phyloP scores from a whole-genome alignment of 2,888 invertebrate species.

The Macrostomum cliftonense region DNA sequence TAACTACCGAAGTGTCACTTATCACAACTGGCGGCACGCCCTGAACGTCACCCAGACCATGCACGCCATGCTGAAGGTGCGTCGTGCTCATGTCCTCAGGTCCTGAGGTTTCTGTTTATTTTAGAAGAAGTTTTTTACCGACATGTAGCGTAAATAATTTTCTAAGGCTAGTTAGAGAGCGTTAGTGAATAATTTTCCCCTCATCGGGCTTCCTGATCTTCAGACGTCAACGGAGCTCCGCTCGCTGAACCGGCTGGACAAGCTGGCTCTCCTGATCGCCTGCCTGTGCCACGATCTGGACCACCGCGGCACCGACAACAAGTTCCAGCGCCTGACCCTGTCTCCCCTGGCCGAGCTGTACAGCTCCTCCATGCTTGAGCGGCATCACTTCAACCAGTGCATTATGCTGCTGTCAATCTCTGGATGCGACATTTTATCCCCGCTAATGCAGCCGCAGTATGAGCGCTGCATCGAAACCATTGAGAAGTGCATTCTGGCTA shows the following conservation, averaged over 20 bases:
- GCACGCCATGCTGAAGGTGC: constrained; percentile 43
- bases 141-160: too few relatives aligned
- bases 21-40: constrained; percentile 71
- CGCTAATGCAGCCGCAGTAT: constrained; percentile 25
- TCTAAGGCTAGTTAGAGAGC: too few relatives aligned
- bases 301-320: constrained; percentile 85
- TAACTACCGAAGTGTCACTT: constrained; percentile 79
- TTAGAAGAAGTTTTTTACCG: too few relatives aligned
- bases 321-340: constrained; percentile 73
- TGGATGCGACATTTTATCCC: constrained; percentile 56
- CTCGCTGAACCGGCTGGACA: constrained; percentile 49
- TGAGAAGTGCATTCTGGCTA: constrained; percentile 32
- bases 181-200: too few relatives aligned
- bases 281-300: constrained; percentile 85
- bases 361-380: constrained; percentile 33
- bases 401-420: constrained; percentile 42
- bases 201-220: too few relatives aligned
- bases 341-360: constrained; percentile 33
- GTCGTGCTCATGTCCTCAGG: too few relatives aligned
- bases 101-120: too few relatives aligned
- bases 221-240: too few relatives aligned
- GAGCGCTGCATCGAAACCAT: constrained; percentile 24
- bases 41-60: constrained; percentile 45
- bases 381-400: constrained; percentile 36
- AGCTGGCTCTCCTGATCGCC: constrained; percentile 71